Evolutionary conservation across 2,888 invertebrate species (phyloP), one percentile per base, ranked within the genome.

Genomic region (Dasypolia templi): DNA sequence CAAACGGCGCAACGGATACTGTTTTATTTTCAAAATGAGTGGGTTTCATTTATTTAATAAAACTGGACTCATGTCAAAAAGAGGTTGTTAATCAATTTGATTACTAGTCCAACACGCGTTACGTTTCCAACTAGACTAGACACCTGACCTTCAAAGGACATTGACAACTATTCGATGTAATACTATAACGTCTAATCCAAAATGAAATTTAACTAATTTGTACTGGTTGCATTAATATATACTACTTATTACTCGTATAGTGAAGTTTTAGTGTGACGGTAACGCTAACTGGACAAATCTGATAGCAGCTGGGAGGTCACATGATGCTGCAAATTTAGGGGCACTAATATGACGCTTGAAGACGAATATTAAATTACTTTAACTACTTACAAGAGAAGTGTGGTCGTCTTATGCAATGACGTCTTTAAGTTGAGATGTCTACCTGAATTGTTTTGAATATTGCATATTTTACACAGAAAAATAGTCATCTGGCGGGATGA

Each of bases 251-350:
- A 35, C 5, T 19, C 17, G n/a, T 5, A 12, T 19, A 46, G 26
- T 49, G 72, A 39, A n/a, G 17, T 64, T 63, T 69, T 5, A 49
- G 49, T 26, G 17, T 14, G 39, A 49, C n/a, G 17, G 17, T 42
- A 64, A 64, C 0, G 26, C 39, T 17, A 42, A 9, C 66, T 17
- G 22, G 32, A 65, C 49, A 49, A 65, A 72, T 72, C 26, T 77
- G 66, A 72, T 72, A 77, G 22, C 17, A 39, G 26, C 3, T 22
- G 7, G 5, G 14, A 61, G 11, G 49, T 77, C 11, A 77, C 11
- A 49, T 32, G 17, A 22, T 22, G 1, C 26, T 77, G 49, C 22
- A 12, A 22, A 49, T 42, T 76, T 49, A 22, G 17, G 64, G 17
- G 19, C 29, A 4, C 39, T 76, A 72, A 32, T 19, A 63, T 42